Conservation (phyloP, 2,797 vertebrate species). For the Denticeps clupeoides region DNA sequence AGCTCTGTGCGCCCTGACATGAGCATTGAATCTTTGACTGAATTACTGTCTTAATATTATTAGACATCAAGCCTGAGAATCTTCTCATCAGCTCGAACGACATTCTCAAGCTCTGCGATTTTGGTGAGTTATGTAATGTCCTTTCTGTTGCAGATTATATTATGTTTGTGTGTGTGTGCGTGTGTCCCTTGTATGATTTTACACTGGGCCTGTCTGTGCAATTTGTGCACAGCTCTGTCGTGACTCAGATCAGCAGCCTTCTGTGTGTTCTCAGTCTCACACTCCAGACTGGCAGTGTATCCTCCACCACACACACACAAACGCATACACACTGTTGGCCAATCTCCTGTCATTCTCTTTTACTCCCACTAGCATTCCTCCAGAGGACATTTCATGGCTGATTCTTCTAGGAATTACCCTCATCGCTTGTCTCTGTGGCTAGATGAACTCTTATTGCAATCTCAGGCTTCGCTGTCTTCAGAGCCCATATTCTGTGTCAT, state of each 20-base stretch:
- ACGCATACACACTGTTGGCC: not conserved
- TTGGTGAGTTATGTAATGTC: conserved; percentile 65
- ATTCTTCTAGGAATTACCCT: too few relatives aligned
- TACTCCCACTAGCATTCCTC: not conserved
- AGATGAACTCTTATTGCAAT: too few relatives aligned
- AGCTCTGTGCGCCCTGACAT: too few relatives aligned
- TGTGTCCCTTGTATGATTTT: not conserved
- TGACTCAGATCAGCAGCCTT: conserved; percentile 4
- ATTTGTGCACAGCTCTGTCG: not conserved
- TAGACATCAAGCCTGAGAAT: conserved; percentile 98
- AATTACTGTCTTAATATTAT: conserved; percentile 20
- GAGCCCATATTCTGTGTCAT: too few relatives aligned
- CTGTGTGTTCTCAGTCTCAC: conserved; percentile 6
- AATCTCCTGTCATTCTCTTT: not conserved
- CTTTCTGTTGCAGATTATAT: not conserved
- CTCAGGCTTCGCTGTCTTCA: too few relatives aligned
- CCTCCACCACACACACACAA: not conserved
- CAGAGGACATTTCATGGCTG: not conserved
- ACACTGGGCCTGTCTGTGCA: conserved; percentile 8
- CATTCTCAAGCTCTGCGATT: conserved; percentile 92
- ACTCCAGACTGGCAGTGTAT: not conserved
- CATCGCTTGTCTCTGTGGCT: too few relatives aligned
- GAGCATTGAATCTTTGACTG: too few relatives aligned
- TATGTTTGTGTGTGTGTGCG: not conserved
- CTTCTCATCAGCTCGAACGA: conserved; percentile 94